Base-by-base conservation (phyloP, 2,113 vertebrate species). In the Leucosticte australis region DNA sequence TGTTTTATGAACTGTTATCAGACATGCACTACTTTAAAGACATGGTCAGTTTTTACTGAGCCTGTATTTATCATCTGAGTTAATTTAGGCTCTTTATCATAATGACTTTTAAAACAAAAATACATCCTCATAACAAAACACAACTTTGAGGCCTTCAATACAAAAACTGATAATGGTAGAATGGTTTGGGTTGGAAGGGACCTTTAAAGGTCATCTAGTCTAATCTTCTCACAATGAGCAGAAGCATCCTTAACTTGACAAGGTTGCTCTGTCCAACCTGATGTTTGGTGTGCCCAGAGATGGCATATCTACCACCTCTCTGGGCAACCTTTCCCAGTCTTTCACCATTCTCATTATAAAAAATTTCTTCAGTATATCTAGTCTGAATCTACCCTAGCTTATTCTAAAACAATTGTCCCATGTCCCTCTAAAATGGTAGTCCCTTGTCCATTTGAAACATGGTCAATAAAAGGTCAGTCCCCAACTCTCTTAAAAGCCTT, bases 1-100 rank as follows among this genome's bases (percentile, higher is more conserved):
- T 96, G 35, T 97, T 96, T 89, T 65, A 94, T 76, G 85, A 88
- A 87, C 64, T 64, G 35, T 82, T 96, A 89, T 97, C 96, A 83
- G 78, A 75, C 28, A 33, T 47, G 65, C 78, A 75, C n/a, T 96
- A 71, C 7, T 95, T 87, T 87, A 76, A 95, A 85, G 84, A 28
- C 84, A 91, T 5, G 31, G 84, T 69, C 3, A 19, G 6, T 85
- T 95, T 90, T 91, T 79, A 71, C 74, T 85, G 37, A 62, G 50
- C 20, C 11, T 33, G 21, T 79, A 87, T 89, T 91, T 96, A 91
- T 95, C 47, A 53, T 84, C 23, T 60, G 35, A 73, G 11, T 2
- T 7, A 31, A 42, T 64, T 92, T 76, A 69, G 28, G 33, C 78
- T 82, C 87, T 89, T 92, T 90, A 86, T 85, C 70, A 13, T 59